These are phyloP conservation scores for human DNA, from an alignment of 2,113 vertebrate species.

Conservation along the genomic window GRCh38 chr3:108337001-108337500, in stretches of 20 bases:
- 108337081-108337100: neutral
- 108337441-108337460: neutral
- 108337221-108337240: slow-evolving; percentile 39
- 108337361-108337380: neutral
- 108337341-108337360: neutral
- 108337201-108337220: slow-evolving; percentile 22
- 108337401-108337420: neutral
- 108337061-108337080: neutral
- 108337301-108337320: neutral
- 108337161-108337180: slow-evolving; percentile 18
- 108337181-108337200: slow-evolving; percentile 2
- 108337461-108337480: neutral
- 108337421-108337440: neutral
- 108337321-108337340: neutral
- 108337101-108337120: neutral
- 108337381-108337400: neutral
- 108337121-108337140: neutral
- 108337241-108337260: slow-evolving; percentile 54
- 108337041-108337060: neutral
- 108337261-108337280: slow-evolving; percentile 29
- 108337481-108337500: neutral
- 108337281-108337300: slow-evolving; percentile 5
- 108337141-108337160: slow-evolving; percentile 36
- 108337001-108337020: neutral
- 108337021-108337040: neutral